These are phyloP conservation scores for Cryptomyrus ogoouensis DNA, from an alignment of 2,113 vertebrate species.

Conservation along the genomic window DNA sequence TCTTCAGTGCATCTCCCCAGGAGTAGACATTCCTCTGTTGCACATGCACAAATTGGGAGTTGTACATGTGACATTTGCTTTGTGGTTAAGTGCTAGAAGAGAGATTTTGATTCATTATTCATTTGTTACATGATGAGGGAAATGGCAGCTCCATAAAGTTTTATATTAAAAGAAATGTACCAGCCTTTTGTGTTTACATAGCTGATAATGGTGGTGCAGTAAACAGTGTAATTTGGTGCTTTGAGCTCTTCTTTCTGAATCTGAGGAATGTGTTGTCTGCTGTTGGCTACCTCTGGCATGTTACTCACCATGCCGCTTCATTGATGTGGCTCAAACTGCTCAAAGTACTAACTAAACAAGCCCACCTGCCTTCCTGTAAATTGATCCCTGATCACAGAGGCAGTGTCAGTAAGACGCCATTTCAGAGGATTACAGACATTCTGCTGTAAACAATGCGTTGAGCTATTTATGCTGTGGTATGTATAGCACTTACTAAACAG, in stretches of 20 bases:
- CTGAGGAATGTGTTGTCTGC: neutral
- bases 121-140: neutral
- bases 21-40: neutral
- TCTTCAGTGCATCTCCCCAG: neutral
- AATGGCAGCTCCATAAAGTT: neutral
- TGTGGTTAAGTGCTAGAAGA: neutral
- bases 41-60: neutral
- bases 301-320: neutral
- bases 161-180: neutral
- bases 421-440: conserved; percentile 11
- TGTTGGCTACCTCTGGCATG: neutral
- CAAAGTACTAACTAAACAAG: neutral
- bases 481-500: neutral
- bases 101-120: neutral
- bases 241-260: neutral
- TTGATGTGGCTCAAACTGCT: neutral
- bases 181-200: neutral
- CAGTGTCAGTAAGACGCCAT: conserved; percentile 6
- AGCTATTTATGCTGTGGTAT: conserved; percentile 2
- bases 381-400: neutral
- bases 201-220: neutral
- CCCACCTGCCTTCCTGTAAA: neutral
- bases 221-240: neutral
- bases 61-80: neutral
- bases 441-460: neutral